phyloP scores from a whole-genome alignment of 2,888 invertebrate genomes.

The Enoplolaimus lenunculus region DNA sequence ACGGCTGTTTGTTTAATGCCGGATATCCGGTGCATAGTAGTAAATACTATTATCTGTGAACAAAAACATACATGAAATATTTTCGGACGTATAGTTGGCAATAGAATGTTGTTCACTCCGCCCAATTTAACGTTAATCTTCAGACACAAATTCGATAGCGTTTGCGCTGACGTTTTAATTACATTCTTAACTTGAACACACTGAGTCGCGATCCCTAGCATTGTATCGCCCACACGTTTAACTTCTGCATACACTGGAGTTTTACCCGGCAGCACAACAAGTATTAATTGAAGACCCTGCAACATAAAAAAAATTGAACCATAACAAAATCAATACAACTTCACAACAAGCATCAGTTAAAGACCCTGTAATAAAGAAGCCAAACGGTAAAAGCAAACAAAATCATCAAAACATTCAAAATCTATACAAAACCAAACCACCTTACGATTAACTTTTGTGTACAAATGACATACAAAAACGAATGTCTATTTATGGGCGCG shows the following conservation, averaged over 20 bases:
- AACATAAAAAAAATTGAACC: constrained; percentile 45
- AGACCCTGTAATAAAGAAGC: no score
- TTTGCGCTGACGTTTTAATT: constrained; percentile 97
- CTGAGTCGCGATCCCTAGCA: constrained; percentile 95
- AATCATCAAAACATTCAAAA: no score
- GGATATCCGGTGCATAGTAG: no score
- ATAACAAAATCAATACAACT: constrained; percentile 60
- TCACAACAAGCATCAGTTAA: no score
- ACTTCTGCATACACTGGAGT: constrained; percentile 98
- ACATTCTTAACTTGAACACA: constrained; percentile 99
- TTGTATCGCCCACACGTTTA: constrained; percentile 92
- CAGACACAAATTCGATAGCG: constrained; percentile 87
- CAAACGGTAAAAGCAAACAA: no score
- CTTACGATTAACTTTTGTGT: no score
- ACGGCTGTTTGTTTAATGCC: no score
- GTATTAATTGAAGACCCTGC: constrained; percentile 79
- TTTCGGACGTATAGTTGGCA: constrained; percentile 71
- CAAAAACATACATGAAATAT: constrained; percentile 48
- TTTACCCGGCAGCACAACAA: constrained; percentile 94
- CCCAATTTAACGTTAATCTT: constrained; percentile 95
- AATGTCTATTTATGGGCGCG: no score
- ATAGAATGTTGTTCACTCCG: constrained; percentile 91
- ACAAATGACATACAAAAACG: no score
- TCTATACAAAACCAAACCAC: no score
- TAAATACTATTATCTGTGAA: no score